A percentile compares a stretch with the other conserved stretches of the same genome.
These are phyloP conservation scores for Carlito syrichta DNA, from an alignment of 2,113 vertebrate species.

Conservation along the genomic window DNA sequence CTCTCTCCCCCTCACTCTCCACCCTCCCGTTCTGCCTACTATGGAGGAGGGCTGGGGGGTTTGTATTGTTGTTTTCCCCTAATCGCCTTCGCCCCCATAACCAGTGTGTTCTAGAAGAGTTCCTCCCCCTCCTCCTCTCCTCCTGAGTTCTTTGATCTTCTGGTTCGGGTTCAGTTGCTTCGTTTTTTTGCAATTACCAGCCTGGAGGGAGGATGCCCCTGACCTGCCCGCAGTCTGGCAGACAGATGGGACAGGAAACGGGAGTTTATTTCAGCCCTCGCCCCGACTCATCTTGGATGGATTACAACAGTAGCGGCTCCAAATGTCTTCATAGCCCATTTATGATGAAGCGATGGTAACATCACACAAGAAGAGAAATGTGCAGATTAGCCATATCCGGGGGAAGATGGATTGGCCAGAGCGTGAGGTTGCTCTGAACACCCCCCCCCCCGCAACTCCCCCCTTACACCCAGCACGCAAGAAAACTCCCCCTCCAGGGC, in stretches of 20 bases:
- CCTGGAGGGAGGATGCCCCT: constrained; percentile 79
- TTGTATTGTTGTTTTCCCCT: not conserved
- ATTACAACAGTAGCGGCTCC: constrained; percentile 81
- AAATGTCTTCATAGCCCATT: constrained; percentile 65
- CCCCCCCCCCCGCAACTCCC: not conserved
- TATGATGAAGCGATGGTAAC: constrained; percentile 64
- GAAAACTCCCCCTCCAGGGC: not conserved
- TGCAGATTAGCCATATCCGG: constrained; percentile 40
- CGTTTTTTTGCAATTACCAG: constrained; percentile 81
- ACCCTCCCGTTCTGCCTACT: accelerated
- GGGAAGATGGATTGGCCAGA: constrained; percentile 27
- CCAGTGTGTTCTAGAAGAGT: constrained; percentile 56
- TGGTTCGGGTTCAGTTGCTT: constrained; percentile 77
- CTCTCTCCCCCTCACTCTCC: not conserved
- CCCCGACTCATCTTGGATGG: constrained; percentile 79
- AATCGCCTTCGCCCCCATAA: constrained; percentile 11
- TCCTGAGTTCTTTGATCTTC: constrained; percentile 79
- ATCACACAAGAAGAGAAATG: constrained; percentile 50
- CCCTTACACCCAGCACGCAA: accelerated
- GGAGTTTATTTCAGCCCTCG: constrained; percentile 71
- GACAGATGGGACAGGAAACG: constrained; percentile 83
- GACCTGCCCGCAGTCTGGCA: constrained; percentile 82
- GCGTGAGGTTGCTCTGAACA: not conserved
- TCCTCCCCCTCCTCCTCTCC: constrained; percentile 23
- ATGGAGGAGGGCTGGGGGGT: not conserved